These are phyloP conservation scores for Lissocephala sabroskyi DNA, from an alignment of 2,888 invertebrate genomes.

Conservation along the genomic window DNA sequence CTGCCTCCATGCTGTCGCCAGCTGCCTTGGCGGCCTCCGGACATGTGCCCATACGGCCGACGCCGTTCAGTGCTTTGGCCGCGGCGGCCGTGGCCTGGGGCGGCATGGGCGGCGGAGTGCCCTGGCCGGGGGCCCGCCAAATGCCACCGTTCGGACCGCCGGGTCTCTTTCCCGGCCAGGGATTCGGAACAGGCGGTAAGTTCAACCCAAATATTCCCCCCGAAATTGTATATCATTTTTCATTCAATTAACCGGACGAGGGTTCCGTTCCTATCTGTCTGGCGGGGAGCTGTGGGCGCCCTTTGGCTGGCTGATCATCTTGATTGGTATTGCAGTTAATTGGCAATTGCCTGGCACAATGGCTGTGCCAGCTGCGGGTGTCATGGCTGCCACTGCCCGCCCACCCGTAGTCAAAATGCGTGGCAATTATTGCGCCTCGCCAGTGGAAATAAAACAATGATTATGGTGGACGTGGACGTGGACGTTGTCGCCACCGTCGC, in stretches of 20 bases:
- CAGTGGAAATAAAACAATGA: slow-evolving; percentile 66
- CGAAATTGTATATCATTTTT: slow-evolving; percentile 14
- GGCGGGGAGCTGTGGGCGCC: neutral
- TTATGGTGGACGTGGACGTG: slow-evolving; percentile 47
- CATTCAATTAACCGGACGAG: slow-evolving; percentile 53
- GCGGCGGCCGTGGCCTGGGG: slow-evolving; percentile 81
- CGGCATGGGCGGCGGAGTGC: slow-evolving; percentile 75
- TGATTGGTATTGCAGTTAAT: slow-evolving; percentile 41
- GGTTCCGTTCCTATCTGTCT: no score
- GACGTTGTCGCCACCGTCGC: slow-evolving; percentile 23
- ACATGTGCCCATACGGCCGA: slow-evolving; percentile 81
- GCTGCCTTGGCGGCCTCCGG: slow-evolving; percentile 70
- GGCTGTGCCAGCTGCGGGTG: slow-evolving; percentile 28
- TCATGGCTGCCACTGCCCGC: slow-evolving; percentile 43
- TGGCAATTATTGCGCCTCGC: slow-evolving; percentile 61
- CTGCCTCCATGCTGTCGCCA: slow-evolving; percentile 64
- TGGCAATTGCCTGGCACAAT: slow-evolving; percentile 35
- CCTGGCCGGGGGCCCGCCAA: slow-evolving; percentile 76
- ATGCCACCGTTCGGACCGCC: slow-evolving; percentile 77
- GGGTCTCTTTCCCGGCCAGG: slow-evolving; percentile 79
- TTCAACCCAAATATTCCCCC: no score
- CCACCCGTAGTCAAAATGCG: slow-evolving; percentile 57
- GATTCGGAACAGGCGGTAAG: slow-evolving; percentile 76
- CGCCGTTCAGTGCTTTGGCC: slow-evolving; percentile 83
- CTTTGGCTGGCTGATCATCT: slow-evolving; percentile 1